Conservation (phyloP, 2,113 vertebrate genomes). For the Maccullochella peelii region DNA sequence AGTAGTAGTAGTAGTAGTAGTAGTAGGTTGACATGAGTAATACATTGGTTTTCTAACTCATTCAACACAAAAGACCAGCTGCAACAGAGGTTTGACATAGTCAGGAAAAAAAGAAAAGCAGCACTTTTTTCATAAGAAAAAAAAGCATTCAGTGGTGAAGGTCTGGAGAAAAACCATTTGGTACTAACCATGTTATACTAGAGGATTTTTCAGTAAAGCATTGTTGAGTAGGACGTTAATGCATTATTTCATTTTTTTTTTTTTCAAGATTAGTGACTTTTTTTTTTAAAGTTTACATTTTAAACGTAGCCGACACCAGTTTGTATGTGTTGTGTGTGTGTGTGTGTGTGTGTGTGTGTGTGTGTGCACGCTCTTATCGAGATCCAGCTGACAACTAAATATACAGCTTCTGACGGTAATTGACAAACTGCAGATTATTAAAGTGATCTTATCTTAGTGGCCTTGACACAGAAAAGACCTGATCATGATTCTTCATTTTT, state of each 20-base stretch:
- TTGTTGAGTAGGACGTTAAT: constrained; percentile 67
- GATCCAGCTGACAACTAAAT: constrained; percentile 72
- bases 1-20: constrained; percentile 70
- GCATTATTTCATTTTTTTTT: constrained; percentile 59
- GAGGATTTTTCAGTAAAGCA: constrained; percentile 57
- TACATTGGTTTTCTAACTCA: constrained; percentile 86
- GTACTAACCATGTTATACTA: constrained; percentile 52
- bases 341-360: constrained; percentile 31
- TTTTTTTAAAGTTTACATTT: constrained; percentile 75
- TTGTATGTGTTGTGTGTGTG: not conserved
- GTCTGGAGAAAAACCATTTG: constrained; percentile 72
- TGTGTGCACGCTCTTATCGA: constrained; percentile 57
- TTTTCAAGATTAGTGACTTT: constrained; percentile 56
- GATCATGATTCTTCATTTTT: constrained; percentile 68
- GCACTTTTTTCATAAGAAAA: constrained; percentile 74
- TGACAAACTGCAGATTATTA: constrained; percentile 65
- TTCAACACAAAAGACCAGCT: constrained; percentile 71
- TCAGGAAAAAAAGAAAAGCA: constrained; percentile 45
- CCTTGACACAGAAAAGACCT: constrained; percentile 82
- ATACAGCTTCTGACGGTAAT: constrained; percentile 71
- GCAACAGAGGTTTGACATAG: constrained; percentile 64
- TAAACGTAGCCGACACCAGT: constrained; percentile 64
- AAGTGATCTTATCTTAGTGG: constrained; percentile 85
- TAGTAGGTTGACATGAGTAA: constrained; percentile 81
- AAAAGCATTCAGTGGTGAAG: constrained; percentile 77